Base-by-base conservation (phyloP, 64 coral and sea anemone species). In the Platygyra sinensis region DNA sequence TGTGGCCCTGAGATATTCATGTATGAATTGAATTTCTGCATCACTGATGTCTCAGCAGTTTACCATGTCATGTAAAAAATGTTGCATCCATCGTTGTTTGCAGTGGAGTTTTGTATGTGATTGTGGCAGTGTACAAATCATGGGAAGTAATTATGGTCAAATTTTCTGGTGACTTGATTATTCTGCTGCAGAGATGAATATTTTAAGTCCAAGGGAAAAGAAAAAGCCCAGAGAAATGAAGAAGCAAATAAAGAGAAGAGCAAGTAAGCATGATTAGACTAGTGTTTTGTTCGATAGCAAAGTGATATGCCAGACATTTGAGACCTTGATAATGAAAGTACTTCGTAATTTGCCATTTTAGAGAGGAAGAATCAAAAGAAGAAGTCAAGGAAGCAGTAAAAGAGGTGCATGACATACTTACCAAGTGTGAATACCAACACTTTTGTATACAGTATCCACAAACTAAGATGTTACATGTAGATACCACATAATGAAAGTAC, bases 201-300 rank as follows among this genome's bases (percentile, higher is more conserved):
- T 30, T 96, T 87, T 72, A 93, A 93, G 39, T 73, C 63, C 4
- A 96, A 96, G 80, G 79, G 39, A 32, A 86, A 88, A 52, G 81
- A 94, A 91, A 83, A 55, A 36, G 60, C 46, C 31, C 16, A 87
- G 14, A 57, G 25, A 29, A 89, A 83, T 80, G 86, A 89, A 67
- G 78, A 96, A 72, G 87, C 89, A 88, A 92, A 54, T n/a, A 71
- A 86, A 39, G 87, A 76, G 78, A 87, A 80, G 25, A 78, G 78
- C 24, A 10, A 7, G 91, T 93, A 72, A 80, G 52, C 50, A 77
- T 57, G 17, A 18, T n/a, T n/a, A n/a, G n/a, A 59, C 25, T 46
- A 5, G 18, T 12, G 30, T 57, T 14, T 46, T 54, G 30, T 30
- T 25, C 11, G 60, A 57, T 46, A 13, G 10, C 0, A 28, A 30